Evolutionary conservation across 2,797 vertebrate genomes (phyloP).

Genomic region (Sarcoramphus papa): DNA sequence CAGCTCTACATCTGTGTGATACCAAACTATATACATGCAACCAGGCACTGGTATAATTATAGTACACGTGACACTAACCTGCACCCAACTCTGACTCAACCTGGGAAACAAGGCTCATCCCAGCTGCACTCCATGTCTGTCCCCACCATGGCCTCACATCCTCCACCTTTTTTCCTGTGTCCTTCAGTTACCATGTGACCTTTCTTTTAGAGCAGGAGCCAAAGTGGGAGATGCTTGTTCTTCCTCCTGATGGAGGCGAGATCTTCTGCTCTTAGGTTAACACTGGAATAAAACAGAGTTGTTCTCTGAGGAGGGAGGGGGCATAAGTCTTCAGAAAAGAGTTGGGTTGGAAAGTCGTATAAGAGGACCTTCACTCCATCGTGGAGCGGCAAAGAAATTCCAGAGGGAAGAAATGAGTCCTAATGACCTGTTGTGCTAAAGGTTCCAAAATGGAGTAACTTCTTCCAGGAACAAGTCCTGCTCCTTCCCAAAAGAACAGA

Average conservation of each 20-base stretch:
- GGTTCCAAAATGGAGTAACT: neutral
- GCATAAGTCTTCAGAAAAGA: neutral
- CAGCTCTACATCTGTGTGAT: neutral
- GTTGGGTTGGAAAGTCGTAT: accelerated
- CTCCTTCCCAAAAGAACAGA: neutral
- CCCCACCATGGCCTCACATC: neutral
- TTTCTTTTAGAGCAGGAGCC: neutral
- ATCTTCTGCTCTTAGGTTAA: neutral
- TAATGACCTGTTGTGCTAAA: neutral
- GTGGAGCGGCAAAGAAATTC: neutral
- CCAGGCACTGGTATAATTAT: neutral
- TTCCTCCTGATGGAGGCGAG: neutral
- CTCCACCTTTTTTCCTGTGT: neutral
- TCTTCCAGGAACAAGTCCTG: neutral
- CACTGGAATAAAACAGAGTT: accelerated
- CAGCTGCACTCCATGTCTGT: neutral
- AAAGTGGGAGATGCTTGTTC: neutral
- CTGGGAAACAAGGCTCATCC: neutral
- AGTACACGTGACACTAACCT: neutral
- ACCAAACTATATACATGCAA: neutral
- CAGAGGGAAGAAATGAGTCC: neutral
- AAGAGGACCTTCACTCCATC: neutral
- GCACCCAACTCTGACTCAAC: neutral
- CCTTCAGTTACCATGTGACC: accelerated
- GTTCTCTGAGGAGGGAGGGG: neutral